Conservation (phyloP, 2,888 invertebrate species). For the Ophioninae sp. region DNA sequence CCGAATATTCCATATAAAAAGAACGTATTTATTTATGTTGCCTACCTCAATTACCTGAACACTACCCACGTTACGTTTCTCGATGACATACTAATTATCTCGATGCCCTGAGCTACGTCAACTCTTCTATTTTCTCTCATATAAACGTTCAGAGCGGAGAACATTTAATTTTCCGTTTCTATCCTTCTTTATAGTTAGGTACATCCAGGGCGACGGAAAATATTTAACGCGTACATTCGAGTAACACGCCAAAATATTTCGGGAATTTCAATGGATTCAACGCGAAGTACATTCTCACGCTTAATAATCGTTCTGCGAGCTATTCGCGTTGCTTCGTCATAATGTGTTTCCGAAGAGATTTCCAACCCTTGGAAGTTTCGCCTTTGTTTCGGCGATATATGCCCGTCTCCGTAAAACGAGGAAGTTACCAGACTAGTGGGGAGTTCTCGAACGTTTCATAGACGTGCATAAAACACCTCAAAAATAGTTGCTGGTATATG, state of each 20-base stretch:
- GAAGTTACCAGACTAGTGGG: slow-evolving; percentile 7
- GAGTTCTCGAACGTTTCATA: slow-evolving; percentile 20
- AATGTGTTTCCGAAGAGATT: slow-evolving; percentile 3
- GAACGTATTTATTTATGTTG: no score
- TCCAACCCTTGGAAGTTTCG: slow-evolving; percentile 14
- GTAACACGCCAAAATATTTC: slow-evolving; percentile 37
- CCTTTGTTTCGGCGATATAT: slow-evolving; percentile 3
- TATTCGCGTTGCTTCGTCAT: slow-evolving; percentile 9
- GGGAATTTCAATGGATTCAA: slow-evolving; percentile 35
- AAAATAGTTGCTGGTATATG: neutral
- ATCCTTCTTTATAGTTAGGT: neutral
- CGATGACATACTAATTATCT: neutral
- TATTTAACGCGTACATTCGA: neutral
- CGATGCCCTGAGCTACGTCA: neutral
- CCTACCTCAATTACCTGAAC: no score
- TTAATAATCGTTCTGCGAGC: slow-evolving; percentile 27
- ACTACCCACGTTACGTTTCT: neutral
- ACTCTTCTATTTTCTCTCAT: neutral
- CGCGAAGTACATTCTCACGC: slow-evolving; percentile 22
- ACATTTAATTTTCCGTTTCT: neutral
- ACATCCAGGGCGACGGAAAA: neutral
- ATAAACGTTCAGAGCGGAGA: neutral
- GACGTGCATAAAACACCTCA: neutral
- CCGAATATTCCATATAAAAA: no score
- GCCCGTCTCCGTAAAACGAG: neutral